phyloP scores from a whole-genome alignment of 2,888 invertebrate genomes.

The Philaethria dido region DNA sequence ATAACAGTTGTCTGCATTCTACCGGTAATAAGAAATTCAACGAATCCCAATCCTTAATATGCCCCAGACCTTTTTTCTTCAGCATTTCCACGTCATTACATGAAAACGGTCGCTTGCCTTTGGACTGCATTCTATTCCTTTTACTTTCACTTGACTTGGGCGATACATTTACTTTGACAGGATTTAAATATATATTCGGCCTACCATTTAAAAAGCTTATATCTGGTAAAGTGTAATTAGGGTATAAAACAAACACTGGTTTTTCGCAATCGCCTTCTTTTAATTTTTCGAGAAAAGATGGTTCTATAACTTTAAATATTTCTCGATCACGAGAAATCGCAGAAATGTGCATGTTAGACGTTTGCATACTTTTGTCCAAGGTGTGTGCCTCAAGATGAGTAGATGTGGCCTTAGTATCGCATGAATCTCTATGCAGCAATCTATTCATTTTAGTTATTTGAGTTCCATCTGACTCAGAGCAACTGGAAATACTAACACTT shows the following conservation, averaged over 20 bases:
- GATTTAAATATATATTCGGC: conserved; percentile 89
- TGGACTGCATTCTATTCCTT: conserved; percentile 67
- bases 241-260: conserved; percentile 95
- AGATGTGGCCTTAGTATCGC: conserved; percentile 76
- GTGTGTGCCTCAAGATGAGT: conserved; percentile 82
- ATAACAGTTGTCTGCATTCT: conserved; percentile 91
- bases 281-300: conserved; percentile 88
- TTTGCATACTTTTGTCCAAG: conserved; percentile 90
- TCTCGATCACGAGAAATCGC: conserved; percentile 73
- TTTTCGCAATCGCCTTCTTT: conserved; percentile 87
- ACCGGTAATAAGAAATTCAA: conserved; percentile 93
- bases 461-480: conserved; percentile 81
- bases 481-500: conserved; percentile 81
- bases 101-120: conserved; percentile 88
- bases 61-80: conserved; percentile 91
- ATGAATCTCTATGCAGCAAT: conserved; percentile 65
- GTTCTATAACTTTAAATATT: conserved; percentile 86
- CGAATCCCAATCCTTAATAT: conserved; percentile 97
- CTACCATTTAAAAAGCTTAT: conserved; percentile 89
- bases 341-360: conserved; percentile 80
- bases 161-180: conserved; percentile 84
- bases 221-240: conserved; percentile 95
- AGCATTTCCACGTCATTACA: conserved; percentile 92
- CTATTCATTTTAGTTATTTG: conserved; percentile 79
- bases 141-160: conserved; percentile 69